Base-by-base conservation (phyloP, 1,140 invertebrate species). In the Caenorhabditis inopinata region DNA sequence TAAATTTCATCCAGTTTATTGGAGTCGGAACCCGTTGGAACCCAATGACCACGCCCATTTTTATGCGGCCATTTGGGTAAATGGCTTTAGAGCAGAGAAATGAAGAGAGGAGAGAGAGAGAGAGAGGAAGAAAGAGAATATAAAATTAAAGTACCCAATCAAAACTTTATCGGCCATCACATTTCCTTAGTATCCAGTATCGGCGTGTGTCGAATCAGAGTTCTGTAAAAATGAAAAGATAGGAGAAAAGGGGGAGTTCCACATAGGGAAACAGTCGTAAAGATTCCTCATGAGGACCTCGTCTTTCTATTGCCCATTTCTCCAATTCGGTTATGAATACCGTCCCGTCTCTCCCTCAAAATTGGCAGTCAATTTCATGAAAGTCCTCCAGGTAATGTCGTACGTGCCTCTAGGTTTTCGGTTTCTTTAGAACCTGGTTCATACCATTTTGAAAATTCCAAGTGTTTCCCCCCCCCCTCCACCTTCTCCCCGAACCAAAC, bases 121-220 rank as follows among this genome's bases (percentile, higher is more conserved):
- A 16, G 38, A 18, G 27, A 29, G n/a, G n/a, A 16, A 32, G 53
- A 62, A 32, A 38, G 32, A 42, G 58, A 68, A 68, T 68, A 68
- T 68, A 68, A 68, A 68, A 68, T 68, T 68, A 68, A 68, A 68
- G 58, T 68, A 68, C 58, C 58, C 58, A 68, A 68, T 68, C 58
- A 68, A 68, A 68, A 68, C 58, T 68, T 68, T 68, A 68, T 68
- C 58, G 58, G 58, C 58, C 58, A 68, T 68, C 58, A 68, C 58
- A 68, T 68, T 68, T 68, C 58, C 32, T 68, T 58, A 58, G 51
- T 32, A 58, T 58, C 51, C 51, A 42, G 38, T 32, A 6, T 14
- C 25, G 0, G 27, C 38, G 27, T 42, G 32, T 27, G 25, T 18
- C 5, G n/a, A 42, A 68, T 68, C 58, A 68, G 58, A 68, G 58